Evolutionary conservation across 1,140 invertebrate genomes (phyloP).

Genomic region (Pomacea maculata): DNA sequence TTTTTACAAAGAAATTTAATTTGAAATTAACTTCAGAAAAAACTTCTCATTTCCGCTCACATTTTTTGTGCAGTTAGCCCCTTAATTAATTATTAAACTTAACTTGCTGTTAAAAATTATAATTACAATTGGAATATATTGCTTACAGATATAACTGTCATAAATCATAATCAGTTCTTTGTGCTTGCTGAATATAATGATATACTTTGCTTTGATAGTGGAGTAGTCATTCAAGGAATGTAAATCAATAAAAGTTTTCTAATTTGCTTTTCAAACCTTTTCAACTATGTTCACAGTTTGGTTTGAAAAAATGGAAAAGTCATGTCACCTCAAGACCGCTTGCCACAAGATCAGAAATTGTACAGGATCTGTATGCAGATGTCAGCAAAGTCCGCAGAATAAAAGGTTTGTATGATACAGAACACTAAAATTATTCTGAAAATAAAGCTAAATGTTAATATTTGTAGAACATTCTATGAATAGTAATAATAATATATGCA

Average conservation of each 20-base stretch:
- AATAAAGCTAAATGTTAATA: neutral
- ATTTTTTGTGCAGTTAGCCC: neutral
- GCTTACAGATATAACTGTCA: no score
- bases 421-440: neutral
- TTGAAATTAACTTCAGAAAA: neutral
- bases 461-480: no score
- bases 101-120: no score
- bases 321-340: constrained; percentile 58
- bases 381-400: constrained; percentile 42
- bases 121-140: no score
- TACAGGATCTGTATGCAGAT: constrained; percentile 58
- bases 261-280: neutral
- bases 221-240: neutral
- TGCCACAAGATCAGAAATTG: constrained; percentile 52
- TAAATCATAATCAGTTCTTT: no score
- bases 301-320: constrained; percentile 62
- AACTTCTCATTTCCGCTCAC: neutral
- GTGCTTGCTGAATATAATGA: no score
- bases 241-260: no score
- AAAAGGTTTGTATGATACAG: constrained; percentile 29
- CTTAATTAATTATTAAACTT: neutral
- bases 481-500: neutral
- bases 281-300: constrained; percentile 49
- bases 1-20: no score
- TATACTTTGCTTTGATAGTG: neutral